Base-by-base conservation (phyloP, 1,140 invertebrate genomes). In the Bombus huntii region DNA sequence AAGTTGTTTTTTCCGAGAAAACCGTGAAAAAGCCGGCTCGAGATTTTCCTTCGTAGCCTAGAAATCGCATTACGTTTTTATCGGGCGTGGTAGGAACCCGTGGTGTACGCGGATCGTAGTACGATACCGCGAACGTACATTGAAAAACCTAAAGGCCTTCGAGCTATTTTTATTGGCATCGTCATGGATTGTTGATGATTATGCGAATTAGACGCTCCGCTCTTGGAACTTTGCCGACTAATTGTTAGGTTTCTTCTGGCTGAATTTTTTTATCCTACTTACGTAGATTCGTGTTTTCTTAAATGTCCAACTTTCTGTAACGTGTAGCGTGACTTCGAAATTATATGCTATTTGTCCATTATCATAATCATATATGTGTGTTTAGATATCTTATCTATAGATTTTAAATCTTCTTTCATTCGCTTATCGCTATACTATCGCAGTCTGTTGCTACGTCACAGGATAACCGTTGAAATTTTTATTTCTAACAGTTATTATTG, bases 1-100 rank as follows among this genome's bases (percentile, higher is more conserved):
- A 70, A 87, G 80, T 47, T 72, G 42, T 80, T 84, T 80, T 75
- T 70, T 73, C 3, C 25, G 18, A n/a, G 65, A 62, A 83, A 85
- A 88, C 1, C 39, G 62, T 44, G 71, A 66, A 82, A 75, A 82
- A 75, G 25, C 9, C 39, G 79, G 22, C 3, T 22, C 28, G 2
- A 71, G 71, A 34, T 44, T 82, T 82, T 74, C 47, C 57, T 25
- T 31, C 22, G 70, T 47, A 15, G 37, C 34, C 18, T 80, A 83
- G 44, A 88, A 88, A 85, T 47, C 28, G 12, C 6, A 0, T 39
- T 37, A 42, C 28, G 15, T 15, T 39, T 59, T 39, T 34, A 6
- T 71, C 25, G 22, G 22, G 68, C 34, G 31, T 37, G 10, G 31
- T 15, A 1, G 5, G 65, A 22, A 22, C 65, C 31, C 28, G 59